Evolutionary conservation across 2,797 vertebrate species (phyloP).

Genomic region (Ataeniobius toweri): DNA sequence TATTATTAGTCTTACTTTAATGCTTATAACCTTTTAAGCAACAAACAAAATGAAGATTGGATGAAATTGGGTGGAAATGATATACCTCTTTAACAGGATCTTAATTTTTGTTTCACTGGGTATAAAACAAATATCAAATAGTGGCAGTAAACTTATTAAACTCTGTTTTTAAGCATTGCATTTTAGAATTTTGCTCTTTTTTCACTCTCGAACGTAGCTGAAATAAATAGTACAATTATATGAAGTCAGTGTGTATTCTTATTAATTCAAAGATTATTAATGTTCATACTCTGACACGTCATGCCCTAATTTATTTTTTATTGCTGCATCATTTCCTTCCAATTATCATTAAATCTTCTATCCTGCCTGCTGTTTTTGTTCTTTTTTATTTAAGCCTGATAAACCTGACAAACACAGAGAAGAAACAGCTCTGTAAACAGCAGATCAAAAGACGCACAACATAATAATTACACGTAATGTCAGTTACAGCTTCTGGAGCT

Average conservation of each 20-base stretch:
- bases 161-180: neutral
- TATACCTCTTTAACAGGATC: neutral
- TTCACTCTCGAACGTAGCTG: neutral
- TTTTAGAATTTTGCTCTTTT: neutral
- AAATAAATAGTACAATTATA: neutral
- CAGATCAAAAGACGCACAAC: too few species aligned
- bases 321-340: constrained; percentile 6
- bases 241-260: constrained; percentile 3
- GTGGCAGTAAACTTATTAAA: neutral
- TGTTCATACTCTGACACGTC: constrained; percentile 24
- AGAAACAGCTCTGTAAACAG: neutral
- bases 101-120: neutral
- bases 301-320: constrained; percentile 15
- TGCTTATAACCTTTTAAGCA: neutral
- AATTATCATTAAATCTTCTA: constrained; percentile 23
- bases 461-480: neutral
- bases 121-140: neutral
- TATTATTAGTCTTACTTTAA: neutral
- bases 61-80: neutral
- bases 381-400: neutral
- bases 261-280: constrained; percentile 27
- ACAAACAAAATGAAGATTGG: neutral
- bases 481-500: neutral
- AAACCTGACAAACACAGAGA: neutral
- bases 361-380: neutral